A percentile compares a stretch with the other conserved stretches of the same genome.
phyloP scores from a whole-genome alignment of 2,888 invertebrate genomes.

The Rhagonycha fulva region DNA sequence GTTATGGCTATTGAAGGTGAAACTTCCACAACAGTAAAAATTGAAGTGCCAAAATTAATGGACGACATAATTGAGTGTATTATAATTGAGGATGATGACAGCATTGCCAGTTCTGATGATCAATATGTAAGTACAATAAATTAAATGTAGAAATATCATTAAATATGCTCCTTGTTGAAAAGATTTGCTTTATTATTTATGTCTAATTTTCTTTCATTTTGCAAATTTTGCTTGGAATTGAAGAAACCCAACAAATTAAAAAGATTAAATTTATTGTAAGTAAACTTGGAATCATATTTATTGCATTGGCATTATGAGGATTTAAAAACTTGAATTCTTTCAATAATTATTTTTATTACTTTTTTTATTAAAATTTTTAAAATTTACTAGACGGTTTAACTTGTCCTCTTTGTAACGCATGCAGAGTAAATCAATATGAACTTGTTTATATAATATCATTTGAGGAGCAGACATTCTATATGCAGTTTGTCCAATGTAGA shows the following conservation, averaged over 20 bases:
- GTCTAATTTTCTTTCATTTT: background rate
- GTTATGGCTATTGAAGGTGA: no score
- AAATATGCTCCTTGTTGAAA: background rate
- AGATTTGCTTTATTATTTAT: background rate
- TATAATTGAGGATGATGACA: background rate
- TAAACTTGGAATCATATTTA: background rate
- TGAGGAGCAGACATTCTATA: no score
- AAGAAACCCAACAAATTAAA: background rate
- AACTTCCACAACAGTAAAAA: background rate
- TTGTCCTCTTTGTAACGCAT: no score
- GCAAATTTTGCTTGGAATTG: background rate
- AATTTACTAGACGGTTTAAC: no score
- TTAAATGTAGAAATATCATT: no score
- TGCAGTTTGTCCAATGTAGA: no score
- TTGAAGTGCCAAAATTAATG: background rate
- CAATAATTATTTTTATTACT: no score
- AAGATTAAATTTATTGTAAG: background rate
- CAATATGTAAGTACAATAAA: background rate
- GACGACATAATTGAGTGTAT: background rate
- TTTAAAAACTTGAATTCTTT: no score
- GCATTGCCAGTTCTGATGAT: background rate
- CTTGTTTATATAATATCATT: no score
- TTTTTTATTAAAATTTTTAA: no score
- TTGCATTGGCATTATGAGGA: background rate
- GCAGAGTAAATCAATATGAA: no score